Evolutionary conservation across 2,797 vertebrate genomes (phyloP).

Genomic region (Takifugu ocellatus): DNA sequence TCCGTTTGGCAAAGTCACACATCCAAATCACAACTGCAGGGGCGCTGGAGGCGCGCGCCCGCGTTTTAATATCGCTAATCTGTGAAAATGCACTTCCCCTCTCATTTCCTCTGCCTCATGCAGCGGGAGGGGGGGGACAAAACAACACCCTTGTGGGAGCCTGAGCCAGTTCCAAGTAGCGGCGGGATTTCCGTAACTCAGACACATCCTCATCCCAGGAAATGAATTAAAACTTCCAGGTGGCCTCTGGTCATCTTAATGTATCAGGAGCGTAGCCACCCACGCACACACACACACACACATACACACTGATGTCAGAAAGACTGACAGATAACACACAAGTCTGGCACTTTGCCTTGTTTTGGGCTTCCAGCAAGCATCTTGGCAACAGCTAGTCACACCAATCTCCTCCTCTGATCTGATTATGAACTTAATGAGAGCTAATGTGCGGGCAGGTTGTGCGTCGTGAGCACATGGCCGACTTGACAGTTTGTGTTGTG

Average conservation of each 20-base stretch:
- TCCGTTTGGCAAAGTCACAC: slow-evolving; percentile 8
- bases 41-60: slow-evolving; percentile 22
- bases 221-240: slow-evolving; percentile 61
- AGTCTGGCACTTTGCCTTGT: slow-evolving; percentile 23
- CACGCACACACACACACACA: slow-evolving; percentile 7
- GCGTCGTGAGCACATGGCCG: slow-evolving; percentile 13
- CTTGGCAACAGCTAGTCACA: slow-evolving; percentile 54
- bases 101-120: slow-evolving; percentile 38
- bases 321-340: slow-evolving; percentile 44
- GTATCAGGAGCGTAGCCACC: slow-evolving; percentile 27
- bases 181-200: slow-evolving; percentile 50
- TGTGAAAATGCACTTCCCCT: slow-evolving; percentile 43
- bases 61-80: slow-evolving; percentile 52
- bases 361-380: slow-evolving; percentile 22
- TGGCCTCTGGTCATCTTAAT: slow-evolving; percentile 49
- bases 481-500: background rate
- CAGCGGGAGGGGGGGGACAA: background rate
- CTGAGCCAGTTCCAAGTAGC: slow-evolving; percentile 43
- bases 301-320: slow-evolving; percentile 10
- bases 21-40: slow-evolving; percentile 25
- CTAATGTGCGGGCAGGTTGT: slow-evolving; percentile 39
- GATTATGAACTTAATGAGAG: slow-evolving; percentile 59
- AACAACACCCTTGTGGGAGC: slow-evolving; percentile 20
- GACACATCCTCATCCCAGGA: slow-evolving; percentile 34
- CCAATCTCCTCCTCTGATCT: slow-evolving; percentile 58